These are phyloP conservation scores for Melanotus villosus DNA, from an alignment of 2,888 invertebrate genomes.

Conservation along the genomic window DNA sequence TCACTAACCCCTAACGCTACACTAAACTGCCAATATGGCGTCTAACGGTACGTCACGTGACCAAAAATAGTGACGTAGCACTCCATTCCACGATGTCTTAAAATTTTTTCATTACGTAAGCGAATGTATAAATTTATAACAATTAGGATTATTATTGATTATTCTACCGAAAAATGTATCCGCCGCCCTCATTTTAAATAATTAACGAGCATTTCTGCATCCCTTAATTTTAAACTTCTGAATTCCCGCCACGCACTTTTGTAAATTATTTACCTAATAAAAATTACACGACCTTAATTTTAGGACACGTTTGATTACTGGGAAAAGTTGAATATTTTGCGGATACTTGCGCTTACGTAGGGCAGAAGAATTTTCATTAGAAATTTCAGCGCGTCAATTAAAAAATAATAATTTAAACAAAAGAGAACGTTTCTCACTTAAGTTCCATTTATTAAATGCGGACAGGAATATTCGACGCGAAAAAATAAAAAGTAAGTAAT, in stretches of 20 bases:
- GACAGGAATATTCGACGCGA: no score
- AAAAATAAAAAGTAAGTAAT: no score
- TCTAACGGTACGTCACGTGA: slow-evolving; percentile 73
- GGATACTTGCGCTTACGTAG: no score
- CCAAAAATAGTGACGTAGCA: slow-evolving; percentile 69
- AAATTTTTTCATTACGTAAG: slow-evolving; percentile 67
- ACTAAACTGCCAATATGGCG: slow-evolving; percentile 74
- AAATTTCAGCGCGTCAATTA: no score
- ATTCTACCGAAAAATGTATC: background rate
- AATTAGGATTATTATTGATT: slow-evolving; percentile 50
- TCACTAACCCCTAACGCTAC: slow-evolving; percentile 70
- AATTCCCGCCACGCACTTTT: slow-evolving; percentile 47
- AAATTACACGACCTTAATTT: background rate
- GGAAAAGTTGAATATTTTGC: background rate
- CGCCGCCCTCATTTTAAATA: background rate
- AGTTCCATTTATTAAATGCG: no score
- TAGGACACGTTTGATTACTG: background rate
- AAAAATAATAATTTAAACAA: no score
- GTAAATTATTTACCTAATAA: background rate
- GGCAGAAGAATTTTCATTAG: no score
- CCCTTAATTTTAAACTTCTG: slow-evolving; percentile 44
- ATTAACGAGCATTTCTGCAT: background rate
- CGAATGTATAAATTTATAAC: slow-evolving; percentile 54
- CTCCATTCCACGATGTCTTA: slow-evolving; percentile 65
- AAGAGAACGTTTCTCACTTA: no score